Base-by-base conservation (phyloP, 64 coral and sea anemone genomes). In the Stichodactyla mertensii region DNA sequence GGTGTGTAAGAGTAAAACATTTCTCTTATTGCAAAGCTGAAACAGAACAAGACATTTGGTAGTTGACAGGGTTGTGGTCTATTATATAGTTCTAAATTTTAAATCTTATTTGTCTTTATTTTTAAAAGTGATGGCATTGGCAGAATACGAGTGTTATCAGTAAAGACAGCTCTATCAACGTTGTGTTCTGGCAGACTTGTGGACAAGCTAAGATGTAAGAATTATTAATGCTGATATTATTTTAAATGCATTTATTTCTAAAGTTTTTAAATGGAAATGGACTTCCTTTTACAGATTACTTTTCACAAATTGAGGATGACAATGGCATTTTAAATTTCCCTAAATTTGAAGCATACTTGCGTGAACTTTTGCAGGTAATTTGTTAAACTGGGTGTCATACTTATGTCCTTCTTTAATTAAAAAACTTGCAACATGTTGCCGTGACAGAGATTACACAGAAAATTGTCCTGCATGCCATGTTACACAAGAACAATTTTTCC, bases 141-240 rank as follows among this genome's bases (percentile, higher is more conserved):
- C 26, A 95, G 93, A 70, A 95, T 99, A 10, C 69, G 97, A 84
- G 97, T 99, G 54, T 81, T 99, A 55, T 99, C 97, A 16, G 97
- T 99, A 16, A 99, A 99, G 83, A 94, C 97, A 57, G 90, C 97
- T 86, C 87, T 99, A 13, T 99, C 97, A 27, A 90, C 93, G 20
- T 77, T 99, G 51, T 99, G 97, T 83, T 91, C 90, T 66, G 97
- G 97, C 6, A 82, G 97, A 82, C 71, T 95, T 58, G 88, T 99
- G 15, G 97, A 99, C 62, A 99, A 99, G 57, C 64, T 99, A 15
- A 95, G 93, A 99, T 99, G 97, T 99, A 94, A 95, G 97, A 78
- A 86, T 4, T 18, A 0, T 36, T 36, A 4, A 58, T 15, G 14
- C 14, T 58, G 9, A 11, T 58, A 69, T 69, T 4, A 69, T 69